Conservation (phyloP, 2,797 vertebrate genomes). For the Anguilla megastoma region DNA sequence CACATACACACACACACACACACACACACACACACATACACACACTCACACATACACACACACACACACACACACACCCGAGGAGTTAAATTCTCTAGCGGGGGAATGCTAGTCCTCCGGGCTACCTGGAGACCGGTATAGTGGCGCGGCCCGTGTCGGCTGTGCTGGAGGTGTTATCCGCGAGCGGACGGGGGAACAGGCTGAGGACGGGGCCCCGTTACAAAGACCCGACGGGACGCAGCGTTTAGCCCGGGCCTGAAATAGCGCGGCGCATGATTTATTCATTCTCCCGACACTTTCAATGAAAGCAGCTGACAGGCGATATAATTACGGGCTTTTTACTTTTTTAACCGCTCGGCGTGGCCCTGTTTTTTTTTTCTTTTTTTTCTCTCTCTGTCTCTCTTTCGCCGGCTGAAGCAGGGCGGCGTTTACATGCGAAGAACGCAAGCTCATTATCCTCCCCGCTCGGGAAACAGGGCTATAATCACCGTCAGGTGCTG, state of each 20-base stretch:
- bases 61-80: no score
- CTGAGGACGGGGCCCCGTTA: constrained; percentile 30
- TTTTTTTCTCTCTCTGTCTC: not conserved
- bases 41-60: no score
- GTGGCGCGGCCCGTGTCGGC: not conserved
- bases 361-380: not conserved
- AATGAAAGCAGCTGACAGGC: constrained; percentile 33
- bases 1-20: no score
- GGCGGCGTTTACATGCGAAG: not conserved
- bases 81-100: not conserved
- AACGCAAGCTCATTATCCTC: not conserved
- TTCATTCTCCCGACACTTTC: constrained; percentile 30
- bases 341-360: constrained; percentile 7
- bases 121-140: constrained; percentile 6
- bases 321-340: constrained; percentile 33
- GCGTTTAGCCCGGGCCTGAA: constrained; percentile 12
- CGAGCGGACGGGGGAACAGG: constrained; percentile 8
- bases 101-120: not conserved
- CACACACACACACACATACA: no score
- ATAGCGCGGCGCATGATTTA: constrained; percentile 35
- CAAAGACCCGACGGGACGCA: constrained; percentile 15
- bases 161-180: constrained; percentile 25
- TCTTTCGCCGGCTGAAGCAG: constrained; percentile 19
- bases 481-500: not conserved
- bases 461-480: not conserved